Evolutionary conservation across 1,140 invertebrate species (phyloP).

Genomic region (Papilio dardanus): DNA sequence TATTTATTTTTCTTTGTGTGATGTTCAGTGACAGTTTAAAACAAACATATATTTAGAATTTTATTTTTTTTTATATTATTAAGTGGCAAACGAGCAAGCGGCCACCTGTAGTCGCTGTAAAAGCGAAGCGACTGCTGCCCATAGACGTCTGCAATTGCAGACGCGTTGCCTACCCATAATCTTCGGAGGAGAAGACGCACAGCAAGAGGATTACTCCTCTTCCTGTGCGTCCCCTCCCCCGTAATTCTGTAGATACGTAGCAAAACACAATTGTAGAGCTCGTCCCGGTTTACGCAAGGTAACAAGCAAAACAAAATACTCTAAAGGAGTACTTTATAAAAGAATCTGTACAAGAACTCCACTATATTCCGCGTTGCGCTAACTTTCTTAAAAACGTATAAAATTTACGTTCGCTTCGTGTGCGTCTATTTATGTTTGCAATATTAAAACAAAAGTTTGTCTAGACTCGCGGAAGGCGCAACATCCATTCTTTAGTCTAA

Average conservation of each 20-base stretch:
- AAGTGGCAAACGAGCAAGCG: too few species aligned
- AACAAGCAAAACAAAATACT: conserved; percentile 7
- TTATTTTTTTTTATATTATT: too few species aligned
- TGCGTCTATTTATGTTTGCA: conserved; percentile 28
- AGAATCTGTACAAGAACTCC: conserved; percentile 3
- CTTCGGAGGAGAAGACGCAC: too few species aligned
- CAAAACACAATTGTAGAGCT: background rate
- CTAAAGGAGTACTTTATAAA: background rate
- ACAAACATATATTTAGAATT: background rate
- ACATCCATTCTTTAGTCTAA: conserved; percentile 35
- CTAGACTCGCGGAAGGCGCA: conserved; percentile 20
- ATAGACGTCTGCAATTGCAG: too few species aligned
- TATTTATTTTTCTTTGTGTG: background rate
- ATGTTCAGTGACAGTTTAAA: background rate
- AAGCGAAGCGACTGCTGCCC: too few species aligned
- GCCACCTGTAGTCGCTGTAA: too few species aligned
- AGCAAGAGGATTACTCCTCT: too few species aligned
- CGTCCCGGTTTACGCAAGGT: background rate
- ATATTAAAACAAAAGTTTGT: conserved; percentile 35
- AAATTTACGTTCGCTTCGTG: conserved; percentile 24
- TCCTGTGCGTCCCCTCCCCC: too few species aligned
- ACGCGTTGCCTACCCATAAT: too few species aligned
- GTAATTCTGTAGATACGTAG: background rate
- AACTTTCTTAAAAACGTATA: conserved; percentile 34
- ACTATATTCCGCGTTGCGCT: background rate